A percentile compares a stretch with the other conserved stretches of the same genome.
Conservation (phyloP, 92 coral and sea anemone species). For the Umimayanthus kanabou region DNA sequence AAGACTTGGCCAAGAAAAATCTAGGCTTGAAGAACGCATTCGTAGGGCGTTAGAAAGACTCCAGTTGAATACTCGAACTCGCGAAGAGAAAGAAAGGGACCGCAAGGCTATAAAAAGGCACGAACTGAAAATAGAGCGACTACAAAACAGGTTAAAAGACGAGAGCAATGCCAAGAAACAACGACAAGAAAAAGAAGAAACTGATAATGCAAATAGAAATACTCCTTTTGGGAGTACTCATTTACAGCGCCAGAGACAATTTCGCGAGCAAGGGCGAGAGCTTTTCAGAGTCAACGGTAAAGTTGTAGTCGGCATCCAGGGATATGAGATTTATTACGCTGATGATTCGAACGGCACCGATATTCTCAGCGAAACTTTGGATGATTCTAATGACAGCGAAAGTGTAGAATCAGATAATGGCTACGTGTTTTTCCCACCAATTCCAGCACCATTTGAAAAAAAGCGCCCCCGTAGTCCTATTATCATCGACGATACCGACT, state of each 20-base stretch:
- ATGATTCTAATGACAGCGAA: constrained; percentile 1
- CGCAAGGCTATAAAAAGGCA: constrained; percentile 34
- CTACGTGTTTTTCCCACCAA: constrained; percentile 41
- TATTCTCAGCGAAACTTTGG: neutral
- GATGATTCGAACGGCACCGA: neutral
- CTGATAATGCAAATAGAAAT: neutral
- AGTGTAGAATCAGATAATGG: constrained; percentile 5
- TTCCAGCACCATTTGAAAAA: constrained; percentile 34
- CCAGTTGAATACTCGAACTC: constrained; percentile 31
- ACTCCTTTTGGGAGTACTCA: constrained; percentile 17
- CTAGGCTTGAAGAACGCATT: constrained; percentile 26
- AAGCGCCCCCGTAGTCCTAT: constrained; percentile 36
- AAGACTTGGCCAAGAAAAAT: constrained; percentile 10
- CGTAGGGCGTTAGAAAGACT: constrained; percentile 17
- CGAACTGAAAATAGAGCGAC: constrained; percentile 3
- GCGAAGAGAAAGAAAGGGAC: constrained; percentile 26
- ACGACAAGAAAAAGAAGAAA: neutral
- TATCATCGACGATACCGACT: neutral
- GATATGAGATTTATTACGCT: constrained; percentile 21
- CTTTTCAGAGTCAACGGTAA: constrained; percentile 33
- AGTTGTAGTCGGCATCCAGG: constrained; percentile 12
- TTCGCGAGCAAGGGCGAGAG: constrained; percentile 22
- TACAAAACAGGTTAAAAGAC: constrained; percentile 8
- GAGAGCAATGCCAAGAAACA: neutral
- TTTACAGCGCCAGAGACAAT: constrained; percentile 8